Evolutionary conservation across 2,113 vertebrate species (phyloP), one percentile per base, ranked within the genome.

Genomic region (Pimephales promelas): DNA sequence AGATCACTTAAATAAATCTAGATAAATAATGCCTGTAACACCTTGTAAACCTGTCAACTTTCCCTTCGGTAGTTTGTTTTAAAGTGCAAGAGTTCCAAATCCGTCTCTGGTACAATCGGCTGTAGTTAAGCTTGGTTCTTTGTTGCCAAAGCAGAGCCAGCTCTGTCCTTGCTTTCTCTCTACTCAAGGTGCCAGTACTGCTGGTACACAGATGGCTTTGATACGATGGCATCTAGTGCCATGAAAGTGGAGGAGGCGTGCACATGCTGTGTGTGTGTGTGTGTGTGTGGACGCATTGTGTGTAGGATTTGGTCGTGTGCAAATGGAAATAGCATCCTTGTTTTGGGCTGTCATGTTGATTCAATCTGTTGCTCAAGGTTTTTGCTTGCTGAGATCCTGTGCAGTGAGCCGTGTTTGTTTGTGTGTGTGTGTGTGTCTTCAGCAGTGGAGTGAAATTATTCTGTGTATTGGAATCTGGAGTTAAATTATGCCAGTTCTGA

Each of bases 181-280:
- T 66, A 68, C 88, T 90, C 89, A 92, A 92, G 92, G 91, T 87
- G 83, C 71, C 62, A 72, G 64, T 49, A 86, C 87, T 90, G 85
- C 87, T 86, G 77, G 86, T 86, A 88, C 75, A 83, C 73, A 75
- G 88, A 92, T 91, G 90, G 88, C 83, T 75, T 20, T 49, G 66
- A 87, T 13, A 85, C 70, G 77, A 89, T 81, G 74, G 66, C 64
- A 66, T 62, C 26, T 79, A 11, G 64, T 62, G 76, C 82, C 88
- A 85, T 81, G 61, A 78, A 59, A 28, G 34, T 71, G 36, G 64
- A 89, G 81, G 59, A 78, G 61, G 73, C 59, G 20, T 36, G 24
- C n/a, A 79, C 56, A 72, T 72, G 43, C 24, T 52, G 11, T 75
- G 45, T 78, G 66, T 31, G 49, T 61, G 31, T 26, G 18, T 28